Evolutionary conservation across 2,113 vertebrate genomes (phyloP).

Genomic region (Tychaedon coryphoeus): DNA sequence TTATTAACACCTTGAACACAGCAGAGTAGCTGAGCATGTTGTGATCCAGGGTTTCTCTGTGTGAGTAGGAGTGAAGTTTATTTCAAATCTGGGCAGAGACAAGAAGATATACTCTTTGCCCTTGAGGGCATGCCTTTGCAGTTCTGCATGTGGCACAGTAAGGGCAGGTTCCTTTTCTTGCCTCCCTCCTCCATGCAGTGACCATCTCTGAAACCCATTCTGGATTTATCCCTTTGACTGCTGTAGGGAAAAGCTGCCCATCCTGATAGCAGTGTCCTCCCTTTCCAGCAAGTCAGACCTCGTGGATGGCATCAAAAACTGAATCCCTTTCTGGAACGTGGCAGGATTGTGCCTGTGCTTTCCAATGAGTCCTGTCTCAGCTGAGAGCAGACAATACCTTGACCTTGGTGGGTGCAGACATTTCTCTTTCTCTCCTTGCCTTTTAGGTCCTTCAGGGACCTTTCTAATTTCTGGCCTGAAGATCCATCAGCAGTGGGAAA

Average conservation of each 20-base stretch:
- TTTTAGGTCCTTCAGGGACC: not conserved
- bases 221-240: not conserved
- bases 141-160: not conserved
- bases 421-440: not conserved
- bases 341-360: not conserved
- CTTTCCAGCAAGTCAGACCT: not conserved
- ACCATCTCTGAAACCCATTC: not conserved
- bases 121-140: not conserved
- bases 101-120: not conserved
- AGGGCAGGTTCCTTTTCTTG: not conserved
- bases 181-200: not conserved
- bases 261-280: not conserved
- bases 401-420: not conserved
- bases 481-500: not conserved
- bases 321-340: not conserved
- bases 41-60: not conserved
- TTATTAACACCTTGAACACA: conserved; percentile 22
- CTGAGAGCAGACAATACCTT: not conserved
- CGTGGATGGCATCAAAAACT: fast-evolving
- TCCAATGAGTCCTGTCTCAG: not conserved
- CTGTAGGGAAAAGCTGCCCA: not conserved
- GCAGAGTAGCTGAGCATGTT: not conserved
- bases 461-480: not conserved
- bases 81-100: not conserved
- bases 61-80: not conserved